These are phyloP conservation scores for Pipistrellus nathusii DNA, from an alignment of 2,797 vertebrate genomes.

Conservation along the genomic window DNA sequence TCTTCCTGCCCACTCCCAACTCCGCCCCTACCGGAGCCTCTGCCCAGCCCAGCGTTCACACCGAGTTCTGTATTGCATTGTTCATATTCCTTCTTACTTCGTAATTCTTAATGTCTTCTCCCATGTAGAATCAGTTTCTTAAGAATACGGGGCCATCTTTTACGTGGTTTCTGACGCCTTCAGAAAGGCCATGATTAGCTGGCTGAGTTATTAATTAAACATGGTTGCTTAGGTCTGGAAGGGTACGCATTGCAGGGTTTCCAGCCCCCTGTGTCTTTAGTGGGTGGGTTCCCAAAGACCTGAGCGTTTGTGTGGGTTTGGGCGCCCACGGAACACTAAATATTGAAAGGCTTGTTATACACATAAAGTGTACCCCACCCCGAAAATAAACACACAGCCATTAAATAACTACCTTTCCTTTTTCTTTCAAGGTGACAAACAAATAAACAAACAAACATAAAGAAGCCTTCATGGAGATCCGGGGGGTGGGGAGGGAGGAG, in stretches of 20 bases:
- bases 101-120: neutral
- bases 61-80: neutral
- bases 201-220: neutral
- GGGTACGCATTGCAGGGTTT: neutral
- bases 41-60: neutral
- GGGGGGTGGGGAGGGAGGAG: neutral
- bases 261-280: neutral
- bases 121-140: neutral
- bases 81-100: neutral
- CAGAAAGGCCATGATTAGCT: constrained; percentile 7
- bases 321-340: neutral
- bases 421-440: constrained; percentile 53
- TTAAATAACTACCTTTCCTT: neutral
- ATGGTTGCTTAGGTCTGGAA: neutral
- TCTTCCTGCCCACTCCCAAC: neutral
- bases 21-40: neutral
- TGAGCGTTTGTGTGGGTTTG: neutral
- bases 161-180: constrained; percentile 7
- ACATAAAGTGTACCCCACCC: neutral
- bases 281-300: neutral
- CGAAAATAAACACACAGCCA: neutral
- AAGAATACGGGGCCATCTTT: neutral
- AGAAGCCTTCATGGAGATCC: constrained; percentile 47
- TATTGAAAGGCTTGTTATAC: neutral
- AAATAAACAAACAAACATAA: neutral